phyloP scores from a whole-genome alignment of 2,888 invertebrate species.

The Patella pellucida region DNA sequence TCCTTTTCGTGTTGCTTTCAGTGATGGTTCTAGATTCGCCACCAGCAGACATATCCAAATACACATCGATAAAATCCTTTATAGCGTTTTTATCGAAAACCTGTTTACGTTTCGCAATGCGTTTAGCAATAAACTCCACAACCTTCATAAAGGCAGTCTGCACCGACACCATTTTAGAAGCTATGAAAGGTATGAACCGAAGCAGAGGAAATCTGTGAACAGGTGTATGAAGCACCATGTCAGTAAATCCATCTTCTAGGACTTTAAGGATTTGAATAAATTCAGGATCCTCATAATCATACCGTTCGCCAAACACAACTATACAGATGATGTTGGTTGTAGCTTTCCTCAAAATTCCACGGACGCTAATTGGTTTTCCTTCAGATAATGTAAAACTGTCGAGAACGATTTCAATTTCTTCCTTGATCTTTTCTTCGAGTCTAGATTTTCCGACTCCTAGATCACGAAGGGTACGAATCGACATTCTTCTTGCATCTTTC shows the following conservation, averaged over 20 bases:
- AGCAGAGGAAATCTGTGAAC: slow-evolving; percentile 54
- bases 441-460: slow-evolving; percentile 55
- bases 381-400: slow-evolving; percentile 34
- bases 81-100: slow-evolving; percentile 26
- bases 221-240: slow-evolving; percentile 46
- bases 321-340: slow-evolving; percentile 57
- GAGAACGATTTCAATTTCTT: slow-evolving; percentile 43
- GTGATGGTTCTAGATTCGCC: neutral
- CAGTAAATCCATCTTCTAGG: slow-evolving; percentile 44
- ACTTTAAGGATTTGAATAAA: slow-evolving; percentile 46
- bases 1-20: neutral
- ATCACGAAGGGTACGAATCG: slow-evolving; percentile 48
- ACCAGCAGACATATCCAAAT: slow-evolving; percentile 24
- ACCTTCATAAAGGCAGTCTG: neutral
- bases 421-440: slow-evolving; percentile 47
- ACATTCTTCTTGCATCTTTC: slow-evolving; percentile 48
- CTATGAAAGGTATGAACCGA: slow-evolving; percentile 43
- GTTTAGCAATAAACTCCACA: neutral
- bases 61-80: slow-evolving; percentile 54
- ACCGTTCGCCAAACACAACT: slow-evolving; percentile 56
- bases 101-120: slow-evolving; percentile 30
- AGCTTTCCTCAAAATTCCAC: slow-evolving; percentile 44
- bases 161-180: slow-evolving; percentile 25
- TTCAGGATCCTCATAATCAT: slow-evolving; percentile 45
- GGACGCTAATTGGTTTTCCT: slow-evolving; percentile 34